These are phyloP conservation scores for Cuculus canorus DNA, from an alignment of 2,797 vertebrate genomes.

Conservation along the genomic window DNA sequence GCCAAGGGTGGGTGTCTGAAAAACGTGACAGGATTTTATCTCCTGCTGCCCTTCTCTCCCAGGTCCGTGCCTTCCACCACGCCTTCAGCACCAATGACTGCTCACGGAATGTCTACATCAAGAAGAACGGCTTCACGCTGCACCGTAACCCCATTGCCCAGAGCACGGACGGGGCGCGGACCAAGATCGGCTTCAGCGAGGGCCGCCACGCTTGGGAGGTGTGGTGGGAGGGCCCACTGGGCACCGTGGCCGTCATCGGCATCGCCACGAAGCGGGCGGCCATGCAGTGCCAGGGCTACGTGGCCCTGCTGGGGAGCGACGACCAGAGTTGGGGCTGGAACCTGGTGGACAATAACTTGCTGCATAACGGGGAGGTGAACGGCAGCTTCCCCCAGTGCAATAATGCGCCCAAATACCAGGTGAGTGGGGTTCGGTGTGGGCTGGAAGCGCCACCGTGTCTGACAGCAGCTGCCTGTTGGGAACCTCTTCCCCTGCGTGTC, in stretches of 20 bases:
- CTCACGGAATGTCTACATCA: slow-evolving; percentile 98
- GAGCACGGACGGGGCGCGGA: slow-evolving; percentile 96
- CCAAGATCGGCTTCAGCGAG: slow-evolving; percentile 96
- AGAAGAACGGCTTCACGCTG: slow-evolving; percentile 98
- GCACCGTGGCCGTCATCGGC: slow-evolving; percentile 97
- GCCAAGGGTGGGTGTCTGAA: not conserved
- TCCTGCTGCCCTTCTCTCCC: not conserved
- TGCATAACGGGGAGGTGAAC: slow-evolving; percentile 98
- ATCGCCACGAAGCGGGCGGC: slow-evolving; percentile 95
- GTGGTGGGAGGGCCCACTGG: slow-evolving; percentile 99
- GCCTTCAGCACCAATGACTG: slow-evolving; percentile 98
- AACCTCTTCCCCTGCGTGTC: not conserved
- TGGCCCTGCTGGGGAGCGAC: slow-evolving; percentile 95
- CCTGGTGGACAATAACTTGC: slow-evolving; percentile 98
- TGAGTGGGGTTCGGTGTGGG: slow-evolving; percentile 49
- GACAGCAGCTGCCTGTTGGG: not conserved
- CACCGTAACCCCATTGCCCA: slow-evolving; percentile 99
- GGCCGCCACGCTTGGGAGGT: slow-evolving; percentile 99
- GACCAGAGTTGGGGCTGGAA: slow-evolving; percentile 99
- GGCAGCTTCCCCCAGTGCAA: slow-evolving; percentile 99
- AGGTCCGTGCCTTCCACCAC: slow-evolving; percentile 94
- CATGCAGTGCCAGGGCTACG: slow-evolving; percentile 99
- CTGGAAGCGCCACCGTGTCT: not conserved
- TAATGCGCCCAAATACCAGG: slow-evolving; percentile 99
- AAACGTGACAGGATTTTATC: not conserved